Evolutionary conservation across 2,113 vertebrate genomes (phyloP).

Genomic region (Leucosticte australis): DNA sequence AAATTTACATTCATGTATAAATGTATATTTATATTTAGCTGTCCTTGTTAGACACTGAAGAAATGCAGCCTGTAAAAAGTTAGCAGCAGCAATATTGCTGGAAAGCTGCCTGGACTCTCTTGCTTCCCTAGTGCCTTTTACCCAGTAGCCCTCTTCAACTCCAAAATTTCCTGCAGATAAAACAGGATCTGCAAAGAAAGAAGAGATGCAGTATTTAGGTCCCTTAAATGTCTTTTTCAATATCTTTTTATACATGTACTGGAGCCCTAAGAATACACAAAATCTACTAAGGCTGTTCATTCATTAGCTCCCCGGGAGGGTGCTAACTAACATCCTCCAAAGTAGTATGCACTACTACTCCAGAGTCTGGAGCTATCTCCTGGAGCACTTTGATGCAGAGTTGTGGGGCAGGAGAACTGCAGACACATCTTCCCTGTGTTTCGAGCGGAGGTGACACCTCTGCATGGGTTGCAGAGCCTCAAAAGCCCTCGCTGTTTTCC

Average conservation of each 20-base stretch:
- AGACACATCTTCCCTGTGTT: neutral
- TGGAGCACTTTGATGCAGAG: neutral
- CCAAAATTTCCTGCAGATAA: neutral
- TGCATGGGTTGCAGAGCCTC: neutral
- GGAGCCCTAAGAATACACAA: neutral
- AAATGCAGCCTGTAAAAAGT: neutral
- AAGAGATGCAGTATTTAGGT: neutral
- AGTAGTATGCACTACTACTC: neutral
- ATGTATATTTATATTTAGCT: neutral
- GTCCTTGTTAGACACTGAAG: neutral
- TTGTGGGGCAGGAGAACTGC: neutral
- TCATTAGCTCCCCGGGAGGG: neutral
- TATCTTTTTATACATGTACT: neutral
- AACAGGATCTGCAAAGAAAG: neutral
- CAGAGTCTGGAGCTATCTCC: neutral
- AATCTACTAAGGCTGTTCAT: neutral
- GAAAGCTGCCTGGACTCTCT: neutral
- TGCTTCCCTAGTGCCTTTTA: neutral
- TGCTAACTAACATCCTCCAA: neutral
- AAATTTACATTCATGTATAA: neutral
- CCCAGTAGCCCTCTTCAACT: neutral
- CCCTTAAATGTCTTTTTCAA: neutral
- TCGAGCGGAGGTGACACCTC: accelerated
- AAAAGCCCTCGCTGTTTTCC: neutral
- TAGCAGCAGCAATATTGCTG: neutral